These are phyloP conservation scores for Lepeophtheirus salmonis DNA, from an alignment of 1,140 invertebrate genomes.

Conservation along the genomic window DNA sequence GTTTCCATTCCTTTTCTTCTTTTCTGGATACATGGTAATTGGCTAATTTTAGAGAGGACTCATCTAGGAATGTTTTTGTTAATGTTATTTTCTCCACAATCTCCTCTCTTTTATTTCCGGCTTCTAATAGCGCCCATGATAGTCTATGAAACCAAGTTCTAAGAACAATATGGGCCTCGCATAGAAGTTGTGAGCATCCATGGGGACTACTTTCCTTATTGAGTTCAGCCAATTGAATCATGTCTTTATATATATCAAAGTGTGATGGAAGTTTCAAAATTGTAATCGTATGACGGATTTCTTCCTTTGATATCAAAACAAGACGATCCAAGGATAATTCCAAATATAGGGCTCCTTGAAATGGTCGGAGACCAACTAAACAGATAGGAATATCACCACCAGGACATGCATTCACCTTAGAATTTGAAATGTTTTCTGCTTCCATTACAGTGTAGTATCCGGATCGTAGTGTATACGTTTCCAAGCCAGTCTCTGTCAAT, in stretches of 20 bases:
- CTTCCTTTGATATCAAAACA: not conserved
- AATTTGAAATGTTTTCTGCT: conserved; percentile 14
- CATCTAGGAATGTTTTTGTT: not conserved
- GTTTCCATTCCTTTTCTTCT: not conserved
- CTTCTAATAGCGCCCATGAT: not conserved
- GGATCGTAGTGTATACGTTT: conserved; percentile 50
- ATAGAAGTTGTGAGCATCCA: conserved; percentile 43
- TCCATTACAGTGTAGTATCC: conserved; percentile 31
- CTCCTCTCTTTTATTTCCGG: not conserved
- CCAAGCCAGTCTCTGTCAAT: conserved; percentile 50
- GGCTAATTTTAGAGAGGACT: not conserved
- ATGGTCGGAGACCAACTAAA: conserved; percentile 47
- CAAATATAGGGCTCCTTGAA: conserved; percentile 35
- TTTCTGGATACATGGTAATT: not conserved
- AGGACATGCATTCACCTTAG: conserved; percentile 29
- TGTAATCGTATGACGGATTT: not conserved
- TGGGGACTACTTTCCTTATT: conserved; percentile 38
- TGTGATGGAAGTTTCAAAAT: not conserved
- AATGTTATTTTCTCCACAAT: not conserved
- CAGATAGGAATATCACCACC: conserved; percentile 43
- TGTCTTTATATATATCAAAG: conserved; percentile 37
- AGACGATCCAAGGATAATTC: conserved; percentile 30
- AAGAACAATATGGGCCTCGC: conserved; percentile 43
- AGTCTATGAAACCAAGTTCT: conserved; percentile 25
- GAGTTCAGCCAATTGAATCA: conserved; percentile 40